Conservation (phyloP, 2,113 vertebrate genomes). For the Oncorhynchus keta region DNA sequence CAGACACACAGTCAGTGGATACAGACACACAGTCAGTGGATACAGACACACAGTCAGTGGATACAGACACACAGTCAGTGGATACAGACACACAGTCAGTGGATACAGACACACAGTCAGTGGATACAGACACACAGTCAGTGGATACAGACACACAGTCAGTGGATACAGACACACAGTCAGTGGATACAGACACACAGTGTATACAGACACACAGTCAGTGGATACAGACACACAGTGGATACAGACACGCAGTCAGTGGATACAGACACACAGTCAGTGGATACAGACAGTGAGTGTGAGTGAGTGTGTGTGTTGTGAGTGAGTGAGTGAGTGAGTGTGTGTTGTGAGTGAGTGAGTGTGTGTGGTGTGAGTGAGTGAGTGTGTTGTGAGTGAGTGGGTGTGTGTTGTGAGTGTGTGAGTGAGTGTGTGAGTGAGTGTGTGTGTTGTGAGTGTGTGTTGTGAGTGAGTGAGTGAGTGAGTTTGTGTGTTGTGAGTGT, state of each 20-base stretch:
- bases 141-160: not conserved
- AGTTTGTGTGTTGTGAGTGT: slow-evolving; percentile 21
- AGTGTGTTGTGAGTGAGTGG: no score
- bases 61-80: no score
- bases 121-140: not conserved
- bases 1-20: not conserved
- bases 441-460: not conserved
- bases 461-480: not conserved
- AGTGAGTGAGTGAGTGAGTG: no score
- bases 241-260: not conserved
- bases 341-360: no score
- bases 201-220: not conserved
- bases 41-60: not conserved
- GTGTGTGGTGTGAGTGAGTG: no score
- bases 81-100: not conserved
- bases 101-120: not conserved
- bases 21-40: no score
- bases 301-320: not conserved
- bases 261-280: not conserved
- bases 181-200: not conserved
- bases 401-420: slow-evolving; percentile 19
- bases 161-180: no score
- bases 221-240: not conserved
- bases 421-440: no score
- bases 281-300: not conserved